phyloP scores from a whole-genome alignment of 2,888 invertebrate genomes.

The Heliconius hortense region DNA sequence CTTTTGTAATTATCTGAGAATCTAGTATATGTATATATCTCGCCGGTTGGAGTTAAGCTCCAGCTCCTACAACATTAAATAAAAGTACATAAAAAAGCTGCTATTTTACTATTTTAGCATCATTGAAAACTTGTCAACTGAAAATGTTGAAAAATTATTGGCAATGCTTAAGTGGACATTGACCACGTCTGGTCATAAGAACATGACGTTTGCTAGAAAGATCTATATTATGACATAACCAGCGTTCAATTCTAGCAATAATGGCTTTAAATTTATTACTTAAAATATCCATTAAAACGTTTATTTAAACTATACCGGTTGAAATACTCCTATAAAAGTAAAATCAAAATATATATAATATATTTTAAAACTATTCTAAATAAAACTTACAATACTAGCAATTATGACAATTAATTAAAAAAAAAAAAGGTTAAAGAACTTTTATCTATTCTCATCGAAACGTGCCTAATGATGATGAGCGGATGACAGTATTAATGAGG shows the following conservation, averaged over 20 bases:
- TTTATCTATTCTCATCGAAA: conserved; percentile 26
- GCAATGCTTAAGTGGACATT: conserved; percentile 31
- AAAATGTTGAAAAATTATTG: conserved; percentile 31
- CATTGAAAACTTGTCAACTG: conserved; percentile 17
- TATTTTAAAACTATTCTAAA: background rate
- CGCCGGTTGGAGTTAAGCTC: background rate
- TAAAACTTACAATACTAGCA: conserved; percentile 15
- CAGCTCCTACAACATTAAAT: background rate
- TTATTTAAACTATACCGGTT: background rate
- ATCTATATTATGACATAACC: background rate
- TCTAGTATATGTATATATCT: background rate
- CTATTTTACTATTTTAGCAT: background rate
- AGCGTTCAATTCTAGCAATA: background rate
- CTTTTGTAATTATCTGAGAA: background rate
- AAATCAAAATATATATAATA: background rate
- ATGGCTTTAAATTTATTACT: background rate
- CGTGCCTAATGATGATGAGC: conserved; percentile 34
- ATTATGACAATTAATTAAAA: conserved; percentile 15
- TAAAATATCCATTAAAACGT: background rate
- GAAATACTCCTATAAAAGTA: conserved; percentile 1
- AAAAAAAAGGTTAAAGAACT: conserved; percentile 24
- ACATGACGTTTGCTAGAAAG: conserved; percentile 27
- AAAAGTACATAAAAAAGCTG: background rate
- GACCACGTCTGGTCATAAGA: conserved; percentile 20
- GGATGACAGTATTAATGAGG: conserved; percentile 35